A percentile compares a stretch with the other conserved stretches of the same genome.
Conservation (phyloP, 2,888 invertebrate species). For the Apeira syringaria region DNA sequence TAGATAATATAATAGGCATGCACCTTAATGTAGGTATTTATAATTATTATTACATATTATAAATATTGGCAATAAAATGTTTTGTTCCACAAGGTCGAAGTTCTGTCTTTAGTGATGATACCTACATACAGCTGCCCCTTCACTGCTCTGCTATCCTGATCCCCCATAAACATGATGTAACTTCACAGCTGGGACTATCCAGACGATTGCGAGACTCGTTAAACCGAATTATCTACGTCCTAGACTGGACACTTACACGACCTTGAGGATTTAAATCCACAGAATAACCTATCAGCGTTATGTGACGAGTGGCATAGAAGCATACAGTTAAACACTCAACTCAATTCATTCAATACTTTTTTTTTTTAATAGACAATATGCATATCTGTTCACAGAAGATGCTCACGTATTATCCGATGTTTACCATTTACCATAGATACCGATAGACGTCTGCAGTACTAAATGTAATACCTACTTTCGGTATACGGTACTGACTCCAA, state of each 20-base stretch:
- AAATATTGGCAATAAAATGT: background rate
- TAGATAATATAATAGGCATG: too few relatives aligned
- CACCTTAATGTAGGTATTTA: too few relatives aligned
- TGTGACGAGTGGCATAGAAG: too few relatives aligned
- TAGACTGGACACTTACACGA: background rate
- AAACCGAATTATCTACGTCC: constrained; percentile 10
- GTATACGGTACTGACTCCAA: too few relatives aligned
- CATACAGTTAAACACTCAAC: too few relatives aligned
- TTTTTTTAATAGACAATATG: too few relatives aligned
- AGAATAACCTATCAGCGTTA: background rate
- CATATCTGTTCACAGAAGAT: too few relatives aligned
- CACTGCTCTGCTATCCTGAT: constrained; percentile 1
- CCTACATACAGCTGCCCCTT: constrained; percentile 1
- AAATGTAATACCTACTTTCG: too few relatives aligned
- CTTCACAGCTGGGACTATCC: constrained; percentile 2
- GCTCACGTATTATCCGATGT: too few relatives aligned
- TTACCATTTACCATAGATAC: too few relatives aligned
- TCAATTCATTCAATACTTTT: too few relatives aligned
- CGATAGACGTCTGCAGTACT: too few relatives aligned
- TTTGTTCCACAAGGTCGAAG: background rate
- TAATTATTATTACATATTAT: background rate
- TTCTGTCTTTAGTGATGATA: background rate
- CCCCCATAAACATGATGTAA: constrained; percentile 9
- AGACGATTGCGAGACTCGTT: constrained; percentile 15
- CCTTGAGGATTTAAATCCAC: constrained; percentile 4